Conservation (phyloP, 2,888 invertebrate genomes). For the Chorisops tibialis region DNA sequence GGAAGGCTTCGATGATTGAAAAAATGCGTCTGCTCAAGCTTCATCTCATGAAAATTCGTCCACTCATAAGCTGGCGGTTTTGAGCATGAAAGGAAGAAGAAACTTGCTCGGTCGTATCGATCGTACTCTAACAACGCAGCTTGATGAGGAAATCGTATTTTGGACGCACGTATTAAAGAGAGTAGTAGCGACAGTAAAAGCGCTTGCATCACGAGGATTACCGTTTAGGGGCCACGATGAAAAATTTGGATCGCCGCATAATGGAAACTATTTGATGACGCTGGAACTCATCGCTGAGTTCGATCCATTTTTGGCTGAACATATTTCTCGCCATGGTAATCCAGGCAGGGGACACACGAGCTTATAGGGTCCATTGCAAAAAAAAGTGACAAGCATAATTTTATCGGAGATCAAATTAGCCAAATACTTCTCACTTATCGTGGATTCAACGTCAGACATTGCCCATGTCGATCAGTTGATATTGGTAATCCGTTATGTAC, state of each 20-base stretch:
- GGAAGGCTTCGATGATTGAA: constrained; percentile 13
- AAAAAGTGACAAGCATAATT: background rate
- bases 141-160: constrained; percentile 6
- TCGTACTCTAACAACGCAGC: background rate
- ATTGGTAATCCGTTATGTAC: constrained; percentile 16
- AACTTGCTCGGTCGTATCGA: background rate
- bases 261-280: background rate
- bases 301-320: background rate
- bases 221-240: too few species aligned
- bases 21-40: too few species aligned
- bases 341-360: background rate
- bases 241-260: constrained; percentile 5
- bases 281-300: background rate
- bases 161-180: constrained; percentile 5
- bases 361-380: background rate
- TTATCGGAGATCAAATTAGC: constrained; percentile 22
- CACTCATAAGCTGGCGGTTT: background rate
- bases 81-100: background rate
- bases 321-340: background rate
- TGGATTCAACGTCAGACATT: constrained; percentile 27
- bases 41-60: constrained; percentile 1
- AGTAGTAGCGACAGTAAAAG: too few species aligned
- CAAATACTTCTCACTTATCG: constrained; percentile 17
- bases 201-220: too few species aligned
- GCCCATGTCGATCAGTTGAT: constrained; percentile 23